These are phyloP conservation scores for Lycia hirtaria DNA, from an alignment of 2,888 invertebrate species.

Conservation along the genomic window DNA sequence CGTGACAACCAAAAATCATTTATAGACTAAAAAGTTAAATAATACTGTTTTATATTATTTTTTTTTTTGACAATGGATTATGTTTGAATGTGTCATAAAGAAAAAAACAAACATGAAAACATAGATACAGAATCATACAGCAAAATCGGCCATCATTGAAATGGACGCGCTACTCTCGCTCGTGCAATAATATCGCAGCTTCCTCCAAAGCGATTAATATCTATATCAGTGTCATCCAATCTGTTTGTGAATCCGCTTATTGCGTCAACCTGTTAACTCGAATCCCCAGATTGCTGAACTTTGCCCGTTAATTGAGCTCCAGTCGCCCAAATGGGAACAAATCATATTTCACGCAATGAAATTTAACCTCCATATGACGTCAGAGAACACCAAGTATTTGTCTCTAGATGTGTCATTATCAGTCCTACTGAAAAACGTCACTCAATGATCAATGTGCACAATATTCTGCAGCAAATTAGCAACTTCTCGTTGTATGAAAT, in stretches of 20 bases:
- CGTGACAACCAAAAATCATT: no score
- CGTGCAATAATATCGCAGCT: neutral
- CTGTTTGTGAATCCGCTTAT: slow-evolving; percentile 12
- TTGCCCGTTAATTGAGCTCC: slow-evolving; percentile 31
- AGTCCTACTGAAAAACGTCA: no score
- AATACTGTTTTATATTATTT: no score
- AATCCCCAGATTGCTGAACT: slow-evolving; percentile 30
- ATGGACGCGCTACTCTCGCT: no score
- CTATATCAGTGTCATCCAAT: slow-evolving; percentile 18
- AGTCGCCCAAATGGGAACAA: slow-evolving; percentile 36
- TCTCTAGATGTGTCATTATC: slow-evolving; percentile 38
- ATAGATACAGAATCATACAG: neutral
- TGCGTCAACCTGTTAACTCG: slow-evolving; percentile 13
- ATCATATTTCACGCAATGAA: slow-evolving; percentile 36
- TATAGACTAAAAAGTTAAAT: no score
- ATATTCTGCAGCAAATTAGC: no score
- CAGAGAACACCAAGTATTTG: slow-evolving; percentile 36
- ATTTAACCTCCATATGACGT: slow-evolving; percentile 39
- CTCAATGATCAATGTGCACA: no score
- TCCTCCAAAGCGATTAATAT: slow-evolving; percentile 3
- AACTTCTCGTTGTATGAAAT: no score
- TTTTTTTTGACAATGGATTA: no score
- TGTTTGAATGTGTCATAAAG: no score
- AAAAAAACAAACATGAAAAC: no score
- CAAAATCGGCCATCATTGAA: neutral